These are phyloP conservation scores for Lucinisca nassula DNA, from an alignment of 2,888 invertebrate species.

Conservation along the genomic window DNA sequence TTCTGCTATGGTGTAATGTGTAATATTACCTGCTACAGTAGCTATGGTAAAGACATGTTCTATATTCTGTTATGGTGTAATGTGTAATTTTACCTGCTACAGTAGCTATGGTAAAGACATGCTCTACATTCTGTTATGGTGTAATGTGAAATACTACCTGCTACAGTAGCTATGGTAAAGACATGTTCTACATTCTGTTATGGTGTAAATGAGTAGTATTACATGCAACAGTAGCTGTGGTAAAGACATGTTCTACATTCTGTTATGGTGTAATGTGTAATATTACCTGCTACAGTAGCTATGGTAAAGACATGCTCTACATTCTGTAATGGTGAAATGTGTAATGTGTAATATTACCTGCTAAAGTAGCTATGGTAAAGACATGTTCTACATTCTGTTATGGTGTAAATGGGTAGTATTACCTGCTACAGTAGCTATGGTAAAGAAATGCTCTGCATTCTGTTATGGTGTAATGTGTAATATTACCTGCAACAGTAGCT, in stretches of 20 bases:
- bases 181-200: slow-evolving; percentile 97
- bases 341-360: slow-evolving; percentile 89
- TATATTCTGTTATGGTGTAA: too few relatives aligned
- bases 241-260: too few relatives aligned
- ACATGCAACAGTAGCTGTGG: slow-evolving; percentile 91
- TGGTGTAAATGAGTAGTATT: too few relatives aligned
- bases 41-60: too few relatives aligned
- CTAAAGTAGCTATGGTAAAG: slow-evolving; percentile 94
- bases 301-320: slow-evolving; percentile 96
- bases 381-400: too few relatives aligned
- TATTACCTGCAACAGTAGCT: slow-evolving; percentile 90
- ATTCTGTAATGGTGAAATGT: slow-evolving; percentile 93
- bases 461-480: slow-evolving; percentile 93
- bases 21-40: too few relatives aligned
- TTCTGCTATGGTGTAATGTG: too few relatives aligned
- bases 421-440: slow-evolving; percentile 94
- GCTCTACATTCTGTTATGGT: too few relatives aligned
- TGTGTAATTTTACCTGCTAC: too few relatives aligned
- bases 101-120: too few relatives aligned
- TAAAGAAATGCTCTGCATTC: slow-evolving; percentile 96
- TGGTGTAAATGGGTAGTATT: too few relatives aligned
- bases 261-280: too few relatives aligned
- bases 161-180: slow-evolving; percentile 94
- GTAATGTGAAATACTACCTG: slow-evolving; percentile 90
- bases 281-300: slow-evolving; percentile 92